Evolutionary conservation across 2,797 vertebrate genomes (phyloP), one percentile per base, ranked within the genome.

Genomic region (Gastrophryne carolinensis): DNA sequence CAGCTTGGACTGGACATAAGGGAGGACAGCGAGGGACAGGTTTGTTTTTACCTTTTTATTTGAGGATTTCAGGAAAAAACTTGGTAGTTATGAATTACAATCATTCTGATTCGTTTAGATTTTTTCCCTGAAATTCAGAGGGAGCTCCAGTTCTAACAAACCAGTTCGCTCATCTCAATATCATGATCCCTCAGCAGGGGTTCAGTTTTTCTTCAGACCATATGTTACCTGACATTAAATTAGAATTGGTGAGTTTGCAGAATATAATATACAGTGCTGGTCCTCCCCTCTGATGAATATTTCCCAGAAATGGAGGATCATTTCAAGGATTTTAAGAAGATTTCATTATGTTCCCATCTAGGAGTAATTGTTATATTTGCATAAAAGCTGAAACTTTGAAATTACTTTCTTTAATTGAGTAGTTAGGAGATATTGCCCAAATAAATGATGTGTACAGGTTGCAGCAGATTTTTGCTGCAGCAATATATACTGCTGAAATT

Each of bases 311-410:
- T 30, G 32, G 62, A 70, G 58, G 49, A 56, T 77, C 30, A 76
- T 76, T 71, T 70, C 12, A 57, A 47, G 58, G 56, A 76, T 62
- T 35, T 34, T 56, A 49, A 63, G 19, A 39, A 70, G 37, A 64
- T 64, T 70, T 70, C 58, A 70, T 77, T 77, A 77, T 56, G 34
- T 56, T 77, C 71, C 37, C 70, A 71, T 57, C 57, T 77, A 57
- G 27, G 15, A 71, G 60, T 41, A 77, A 70, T 70, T 17, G 27
- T 21, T 47, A 3, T 19, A 63, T 70, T 77, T 70, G 37, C 49
- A 77, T 64, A 70, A 70, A 47, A 77, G 37, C 70, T 64, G 35
- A 27, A 56, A 62, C 27, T 61, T 70, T 21, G 77, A 70, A 50
- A 52, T 3, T 53, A 12, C 68, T 64, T 81, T 77, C 72, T 32